phyloP scores from a whole-genome alignment of 2,113 vertebrate genomes.

The Larimichthys crocea region DNA sequence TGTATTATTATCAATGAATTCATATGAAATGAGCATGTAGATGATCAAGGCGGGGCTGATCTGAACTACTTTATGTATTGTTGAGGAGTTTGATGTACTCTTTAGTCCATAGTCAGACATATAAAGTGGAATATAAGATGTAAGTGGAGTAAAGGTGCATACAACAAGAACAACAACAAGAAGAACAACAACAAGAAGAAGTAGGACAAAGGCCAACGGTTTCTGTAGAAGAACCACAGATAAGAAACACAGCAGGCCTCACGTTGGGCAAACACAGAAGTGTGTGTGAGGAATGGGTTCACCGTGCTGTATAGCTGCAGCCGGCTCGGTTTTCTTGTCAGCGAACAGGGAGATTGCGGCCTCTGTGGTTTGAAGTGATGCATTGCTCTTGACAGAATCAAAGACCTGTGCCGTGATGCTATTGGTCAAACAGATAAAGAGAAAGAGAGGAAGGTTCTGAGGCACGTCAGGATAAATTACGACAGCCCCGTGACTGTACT shows the following conservation, averaged over 20 bases:
- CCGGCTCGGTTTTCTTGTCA: too few relatives aligned
- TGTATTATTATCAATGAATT: too few relatives aligned
- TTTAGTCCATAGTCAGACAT: too few relatives aligned
- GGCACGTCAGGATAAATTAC: conserved; percentile 29
- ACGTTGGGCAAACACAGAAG: neutral
- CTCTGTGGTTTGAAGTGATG: conserved; percentile 22
- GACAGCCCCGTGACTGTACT: neutral
- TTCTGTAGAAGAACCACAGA: neutral
- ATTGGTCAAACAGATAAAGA: conserved; percentile 34
- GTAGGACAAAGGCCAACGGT: too few relatives aligned
- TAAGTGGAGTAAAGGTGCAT: too few relatives aligned
- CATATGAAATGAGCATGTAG: too few relatives aligned
- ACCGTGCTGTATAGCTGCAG: too few relatives aligned
- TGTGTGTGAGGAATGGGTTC: neutral
- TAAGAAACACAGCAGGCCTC: neutral
- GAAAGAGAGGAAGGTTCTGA: neutral
- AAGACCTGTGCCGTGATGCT: conserved; percentile 10
- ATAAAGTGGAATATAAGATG: too few relatives aligned
- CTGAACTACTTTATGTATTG: too few relatives aligned
- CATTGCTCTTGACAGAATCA: conserved; percentile 37
- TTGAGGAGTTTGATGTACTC: too few relatives aligned
- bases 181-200: neutral
- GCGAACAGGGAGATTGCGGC: neutral
- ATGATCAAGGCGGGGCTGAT: too few relatives aligned
- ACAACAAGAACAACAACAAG: neutral